Base-by-base conservation (phyloP, 2,888 invertebrate genomes). In the Rhopalosiphum nymphaeae region DNA sequence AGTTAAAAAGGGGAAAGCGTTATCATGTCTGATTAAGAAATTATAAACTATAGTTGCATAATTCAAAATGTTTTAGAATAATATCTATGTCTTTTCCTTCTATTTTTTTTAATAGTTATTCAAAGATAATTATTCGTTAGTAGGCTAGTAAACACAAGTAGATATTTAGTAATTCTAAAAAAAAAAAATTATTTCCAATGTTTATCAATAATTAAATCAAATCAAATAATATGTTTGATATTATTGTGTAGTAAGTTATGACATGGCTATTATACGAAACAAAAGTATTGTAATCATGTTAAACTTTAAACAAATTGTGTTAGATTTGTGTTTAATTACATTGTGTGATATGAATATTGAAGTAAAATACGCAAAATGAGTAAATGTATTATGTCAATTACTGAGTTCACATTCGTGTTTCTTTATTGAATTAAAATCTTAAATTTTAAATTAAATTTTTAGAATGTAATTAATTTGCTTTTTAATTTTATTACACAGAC, bases 351-450 rank as follows among this genome's bases (percentile, higher is more conserved):
- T 36, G 16, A 36, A 78, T 36, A 36, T 78, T 78, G 78, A 36
- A 78, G 36, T 78, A 78, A 78, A 78, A 21, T 78, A 36, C 21
- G 36, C 78, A 42, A 78, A 78, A 25, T 78, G 36, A 78, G 21
- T 42, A 78, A 78, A 78, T 78, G 26, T n/a, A 78, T 78, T 16
- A 78, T 78, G 78, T 78, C 78, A 78, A 78, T 78, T 78, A 78
- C 78, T 78, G 16, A 36, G 78, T 78, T 78, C 78, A 21, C 36
- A 36, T 78, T 21, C 21, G 21, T 25, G 78, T 78, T 36, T 78
- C 9, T 36, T 78, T 78, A 78, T 67, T 42, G 78, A 78, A 78
- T 36, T 78, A 78, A 78, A 78, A 78, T 78, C 36, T 78, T 78
- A 78, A 78, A 78, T 78, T 78, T 78, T 78, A 78, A 78, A 78